Evolutionary conservation across 2,113 vertebrate species (phyloP).

Genomic region (Dasyurus viverrinus): DNA sequence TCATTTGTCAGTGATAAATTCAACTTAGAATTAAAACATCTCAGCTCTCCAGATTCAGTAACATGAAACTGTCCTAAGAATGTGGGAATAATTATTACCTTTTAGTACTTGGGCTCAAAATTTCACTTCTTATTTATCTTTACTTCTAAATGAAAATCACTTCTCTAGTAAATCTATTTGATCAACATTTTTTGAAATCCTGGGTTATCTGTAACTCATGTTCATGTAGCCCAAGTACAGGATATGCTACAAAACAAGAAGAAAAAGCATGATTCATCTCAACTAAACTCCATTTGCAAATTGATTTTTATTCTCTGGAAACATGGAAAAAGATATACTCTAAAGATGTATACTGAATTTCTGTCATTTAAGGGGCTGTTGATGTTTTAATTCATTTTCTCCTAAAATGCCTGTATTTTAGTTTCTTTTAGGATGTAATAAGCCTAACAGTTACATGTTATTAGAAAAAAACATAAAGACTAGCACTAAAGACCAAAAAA

Average conservation of each 20-base stretch:
- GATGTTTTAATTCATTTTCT: background rate
- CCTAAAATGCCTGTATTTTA: background rate
- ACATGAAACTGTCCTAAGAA: slow-evolving; percentile 15
- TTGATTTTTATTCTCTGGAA: background rate
- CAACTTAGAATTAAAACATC: slow-evolving; percentile 35
- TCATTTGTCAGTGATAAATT: slow-evolving; percentile 5
- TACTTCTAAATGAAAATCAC: slow-evolving; percentile 31
- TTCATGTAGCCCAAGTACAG: slow-evolving; percentile 10
- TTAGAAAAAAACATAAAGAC: background rate
- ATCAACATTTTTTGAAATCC: background rate
- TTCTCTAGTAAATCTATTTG: slow-evolving; percentile 49
- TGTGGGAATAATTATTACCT: slow-evolving; percentile 27
- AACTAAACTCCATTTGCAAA: slow-evolving; percentile 35
- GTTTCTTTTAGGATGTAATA: background rate
- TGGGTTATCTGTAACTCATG: slow-evolving; percentile 24
- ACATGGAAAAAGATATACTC: background rate
- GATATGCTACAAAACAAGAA: slow-evolving; percentile 17
- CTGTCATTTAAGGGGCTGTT: background rate
- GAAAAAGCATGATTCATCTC: background rate
- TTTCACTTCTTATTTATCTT: slow-evolving; percentile 48
- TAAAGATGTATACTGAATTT: background rate
- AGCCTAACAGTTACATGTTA: background rate
- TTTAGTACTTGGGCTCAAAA: slow-evolving; percentile 40
- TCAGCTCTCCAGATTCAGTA: slow-evolving; percentile 4
- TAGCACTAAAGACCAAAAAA: background rate